Evolutionary conservation across 2,113 vertebrate genomes (phyloP).

Genomic region (Rhinoderma darwinii): DNA sequence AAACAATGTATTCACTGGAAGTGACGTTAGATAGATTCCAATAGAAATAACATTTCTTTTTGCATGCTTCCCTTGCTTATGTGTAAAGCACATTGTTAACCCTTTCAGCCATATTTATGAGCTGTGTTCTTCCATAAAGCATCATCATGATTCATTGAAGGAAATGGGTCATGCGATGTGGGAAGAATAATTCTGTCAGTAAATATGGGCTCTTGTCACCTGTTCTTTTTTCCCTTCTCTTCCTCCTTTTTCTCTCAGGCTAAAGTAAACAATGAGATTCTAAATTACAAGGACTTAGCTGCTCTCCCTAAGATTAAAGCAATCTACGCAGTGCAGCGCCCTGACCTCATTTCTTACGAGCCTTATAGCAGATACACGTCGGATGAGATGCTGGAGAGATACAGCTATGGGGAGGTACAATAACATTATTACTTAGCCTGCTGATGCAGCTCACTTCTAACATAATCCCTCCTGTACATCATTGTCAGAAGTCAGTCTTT

Average conservation of each 20-base stretch:
- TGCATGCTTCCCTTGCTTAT: slow-evolving; percentile 27
- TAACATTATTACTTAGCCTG: slow-evolving; percentile 10
- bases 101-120: slow-evolving; percentile 47
- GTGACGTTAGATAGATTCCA: not conserved
- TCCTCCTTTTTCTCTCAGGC: slow-evolving; percentile 85
- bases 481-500: not conserved
- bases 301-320: slow-evolving; percentile 98
- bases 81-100: slow-evolving; percentile 16
- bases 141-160: not conserved
- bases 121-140: slow-evolving; percentile 11
- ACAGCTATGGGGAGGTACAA: slow-evolving; percentile 98
- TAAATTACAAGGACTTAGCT: slow-evolving; percentile 99
- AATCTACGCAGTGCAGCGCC: slow-evolving; percentile 97
- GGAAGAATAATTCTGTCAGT: not conserved
- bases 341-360: slow-evolving; percentile 95
- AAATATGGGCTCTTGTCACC: slow-evolving; percentile 31
- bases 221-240: slow-evolving; percentile 66
- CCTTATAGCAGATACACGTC: slow-evolving; percentile 94
- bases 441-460: not conserved
- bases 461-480: not conserved
- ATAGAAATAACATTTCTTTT: not conserved
- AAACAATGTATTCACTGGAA: not conserved
- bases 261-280: slow-evolving; percentile 98
- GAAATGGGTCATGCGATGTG: not conserved
- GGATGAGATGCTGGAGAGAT: slow-evolving; percentile 95